phyloP scores from a whole-genome alignment of 2,797 vertebrate genomes.

The Mareca strepera region DNA sequence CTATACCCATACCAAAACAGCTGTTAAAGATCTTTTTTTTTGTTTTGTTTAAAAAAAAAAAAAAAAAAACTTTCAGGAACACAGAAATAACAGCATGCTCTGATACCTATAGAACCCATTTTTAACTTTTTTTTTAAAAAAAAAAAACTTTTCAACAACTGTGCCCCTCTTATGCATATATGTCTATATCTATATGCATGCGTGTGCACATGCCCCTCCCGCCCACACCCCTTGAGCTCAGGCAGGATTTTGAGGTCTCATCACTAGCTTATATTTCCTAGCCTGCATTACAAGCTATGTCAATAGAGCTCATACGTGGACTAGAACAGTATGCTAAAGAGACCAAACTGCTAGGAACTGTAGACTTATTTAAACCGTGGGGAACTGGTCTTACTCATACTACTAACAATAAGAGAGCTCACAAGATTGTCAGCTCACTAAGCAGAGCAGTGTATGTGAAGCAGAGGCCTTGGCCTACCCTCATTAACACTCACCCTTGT shows the following conservation, averaged over 20 bases:
- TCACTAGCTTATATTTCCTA: neutral
- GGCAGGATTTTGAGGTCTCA: neutral
- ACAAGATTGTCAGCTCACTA: neutral
- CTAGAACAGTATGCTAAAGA: neutral
- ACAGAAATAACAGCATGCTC: neutral
- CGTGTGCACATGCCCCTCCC: too few relatives aligned
- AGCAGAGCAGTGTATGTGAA: neutral
- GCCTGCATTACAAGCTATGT: neutral
- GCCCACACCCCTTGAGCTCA: neutral
- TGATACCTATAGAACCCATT: neutral
- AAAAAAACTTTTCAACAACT: neutral
- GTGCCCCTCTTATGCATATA: neutral
- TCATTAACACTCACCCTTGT: fast-evolving
- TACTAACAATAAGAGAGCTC: neutral
- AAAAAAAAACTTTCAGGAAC: neutral
- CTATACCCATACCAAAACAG: too few relatives aligned
- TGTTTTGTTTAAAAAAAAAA: too few relatives aligned
- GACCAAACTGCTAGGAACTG: neutral
- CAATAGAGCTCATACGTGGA: neutral
- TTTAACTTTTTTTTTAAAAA: neutral
- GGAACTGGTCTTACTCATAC: neutral
- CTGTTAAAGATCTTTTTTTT: too few relatives aligned
- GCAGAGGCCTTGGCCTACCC: neutral
- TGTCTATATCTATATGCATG: neutral
- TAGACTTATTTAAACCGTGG: neutral